Conservation (phyloP, 2,113 vertebrate genomes). For the Mormyrus iriodes region DNA sequence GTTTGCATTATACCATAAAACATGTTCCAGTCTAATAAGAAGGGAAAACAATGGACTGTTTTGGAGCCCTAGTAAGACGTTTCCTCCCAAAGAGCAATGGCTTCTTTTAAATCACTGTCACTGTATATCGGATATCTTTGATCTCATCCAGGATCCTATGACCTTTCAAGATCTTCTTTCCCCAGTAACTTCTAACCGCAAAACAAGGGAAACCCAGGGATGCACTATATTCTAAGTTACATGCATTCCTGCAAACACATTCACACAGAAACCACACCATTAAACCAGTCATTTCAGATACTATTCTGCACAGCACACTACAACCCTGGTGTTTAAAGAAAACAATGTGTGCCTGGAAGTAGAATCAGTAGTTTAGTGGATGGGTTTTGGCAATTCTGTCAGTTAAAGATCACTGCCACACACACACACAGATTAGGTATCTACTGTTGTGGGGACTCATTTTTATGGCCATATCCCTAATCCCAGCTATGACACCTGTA, state of each 20-base stretch:
- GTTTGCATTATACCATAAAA: neutral
- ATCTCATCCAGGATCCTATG: neutral
- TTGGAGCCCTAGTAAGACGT: neutral
- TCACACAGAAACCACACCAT: neutral
- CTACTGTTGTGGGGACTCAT: neutral
- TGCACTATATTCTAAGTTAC: neutral
- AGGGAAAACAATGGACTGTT: neutral
- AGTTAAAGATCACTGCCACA: neutral
- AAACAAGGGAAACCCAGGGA: neutral
- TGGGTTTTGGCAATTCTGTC: neutral
- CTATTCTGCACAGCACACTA: neutral
- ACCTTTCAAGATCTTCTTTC: neutral
- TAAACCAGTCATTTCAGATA: neutral
- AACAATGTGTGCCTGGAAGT: neutral
- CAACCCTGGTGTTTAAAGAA: neutral
- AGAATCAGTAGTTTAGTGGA: neutral
- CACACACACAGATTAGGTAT: neutral
- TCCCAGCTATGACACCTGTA: neutral
- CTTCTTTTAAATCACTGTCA: neutral
- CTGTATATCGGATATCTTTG: constrained; percentile 4
- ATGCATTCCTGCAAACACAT: neutral
- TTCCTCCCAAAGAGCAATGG: neutral
- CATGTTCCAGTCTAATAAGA: neutral
- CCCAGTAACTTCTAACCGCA: neutral
- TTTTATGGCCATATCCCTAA: neutral